Base-by-base conservation (phyloP, 2,888 invertebrate genomes). In the Mythimna loreyi region DNA sequence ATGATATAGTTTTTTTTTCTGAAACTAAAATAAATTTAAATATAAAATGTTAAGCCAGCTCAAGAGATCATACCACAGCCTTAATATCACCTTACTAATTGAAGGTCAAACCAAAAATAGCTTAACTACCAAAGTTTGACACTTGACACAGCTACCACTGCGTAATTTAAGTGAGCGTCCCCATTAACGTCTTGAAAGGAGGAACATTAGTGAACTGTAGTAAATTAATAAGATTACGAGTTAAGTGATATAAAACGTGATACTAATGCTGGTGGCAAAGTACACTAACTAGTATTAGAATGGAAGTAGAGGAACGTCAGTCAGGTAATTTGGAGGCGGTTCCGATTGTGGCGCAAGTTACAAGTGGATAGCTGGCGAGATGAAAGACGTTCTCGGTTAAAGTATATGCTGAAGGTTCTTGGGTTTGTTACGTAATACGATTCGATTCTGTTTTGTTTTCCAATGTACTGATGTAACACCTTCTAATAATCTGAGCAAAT, bases 281-380 rank as follows among this genome's bases (percentile, higher is more conserved):
- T 82, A 82, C 83, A 85, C 85, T 90, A 90, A 92, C 89, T 88
- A 88, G 90, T 85, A 90, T 85, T 85, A 90, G 87, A 89, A 92
- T 91, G 86, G 89, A 87, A 88, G 87, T 87, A 88, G 87, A 86
- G 86, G 89, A 87, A 85, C 89, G 92, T 90, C 90, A 92, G 91
- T 91, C 91, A 90, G 89, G 90, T 89, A 93, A 93, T 92, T 93
- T 91, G 89, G 90, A 86, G 87, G 89, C 84, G 85, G 87, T 81
- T 86, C 79, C 83, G 61, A 68, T 72, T 71, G 69, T 55, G 81
- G 78, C 33, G 25, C 71, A 87, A 83, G 82, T 61, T 36, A 86
- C 11, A 68, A 78, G 84, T 57, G 67, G 19, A 1, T 0, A 59
- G 79, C 78, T 69, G 2, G 4, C 2, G 28, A 28, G 49, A 11